A percentile compares a stretch with the other conserved stretches of the same genome.
These are phyloP conservation scores for Sebastolobus alascanus DNA, from an alignment of 2,797 vertebrate genomes.

Conservation along the genomic window DNA sequence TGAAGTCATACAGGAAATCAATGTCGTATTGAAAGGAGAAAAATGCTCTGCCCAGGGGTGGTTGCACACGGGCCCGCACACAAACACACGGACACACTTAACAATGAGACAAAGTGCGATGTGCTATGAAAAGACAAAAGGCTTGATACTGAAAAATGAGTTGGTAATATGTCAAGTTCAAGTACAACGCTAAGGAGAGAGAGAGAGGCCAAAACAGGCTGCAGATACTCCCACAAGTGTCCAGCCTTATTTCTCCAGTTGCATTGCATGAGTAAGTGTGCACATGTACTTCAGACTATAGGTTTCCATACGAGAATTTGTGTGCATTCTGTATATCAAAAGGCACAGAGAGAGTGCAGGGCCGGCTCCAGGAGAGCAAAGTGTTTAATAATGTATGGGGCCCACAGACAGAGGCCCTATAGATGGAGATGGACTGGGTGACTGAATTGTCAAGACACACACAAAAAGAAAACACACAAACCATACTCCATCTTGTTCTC, in stretches of 20 bases:
- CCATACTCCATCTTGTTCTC: conserved; percentile 63
- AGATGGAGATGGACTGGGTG: conserved; percentile 91
- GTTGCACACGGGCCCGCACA: conserved; percentile 78
- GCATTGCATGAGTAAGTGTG: neutral
- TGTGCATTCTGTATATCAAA: conserved; percentile 61
- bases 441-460: conserved; percentile 89
- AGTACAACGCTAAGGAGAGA: conserved; percentile 50
- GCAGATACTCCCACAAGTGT: conserved; percentile 6
- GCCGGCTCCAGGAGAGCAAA: conserved; percentile 85
- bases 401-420: conserved; percentile 88
- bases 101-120: conserved; percentile 76
- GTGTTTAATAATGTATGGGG: conserved; percentile 92
- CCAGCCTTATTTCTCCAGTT: conserved; percentile 16
- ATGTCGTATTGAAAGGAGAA: conserved; percentile 92
- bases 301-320: conserved; percentile 38
- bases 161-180: conserved; percentile 70
- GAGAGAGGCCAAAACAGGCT: conserved; percentile 3
- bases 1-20: conserved; percentile 98
- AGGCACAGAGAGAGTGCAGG: conserved; percentile 80
- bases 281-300: conserved; percentile 25
- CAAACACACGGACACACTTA: conserved; percentile 79
- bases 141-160: conserved; percentile 64
- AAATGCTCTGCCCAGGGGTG: conserved; percentile 86
- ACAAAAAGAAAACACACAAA: conserved; percentile 51
- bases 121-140: conserved; percentile 70